Evolutionary conservation across 2,113 vertebrate species (phyloP), one percentile per base, ranked within the genome.

Genomic region (Thymallus thymallus): DNA sequence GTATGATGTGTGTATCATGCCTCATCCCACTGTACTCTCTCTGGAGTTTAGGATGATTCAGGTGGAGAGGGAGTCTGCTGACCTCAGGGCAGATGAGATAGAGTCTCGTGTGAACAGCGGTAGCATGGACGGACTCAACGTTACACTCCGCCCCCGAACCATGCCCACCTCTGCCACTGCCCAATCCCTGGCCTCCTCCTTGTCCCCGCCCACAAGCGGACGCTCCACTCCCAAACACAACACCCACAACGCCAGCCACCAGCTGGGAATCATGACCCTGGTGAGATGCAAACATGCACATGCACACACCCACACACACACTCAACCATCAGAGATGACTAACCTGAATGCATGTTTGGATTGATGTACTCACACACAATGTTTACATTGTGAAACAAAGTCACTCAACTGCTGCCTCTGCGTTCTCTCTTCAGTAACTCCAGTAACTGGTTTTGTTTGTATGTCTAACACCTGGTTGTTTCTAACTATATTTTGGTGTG

Each of bases 211-310:
- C 0, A 92, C 93, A 84, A 96, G 96, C 0, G 96, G 96, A 69
- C 95, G 95, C 85, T 95, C 97, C 74, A 96, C 95, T 0, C 95
- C 95, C 0, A 97, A 97, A 79, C 94, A 96, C 22, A 91, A 94
- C 60, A 93, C 93, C 13, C 95, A 94, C 86, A 95, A 95, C 0
- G 78, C 95, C 0, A 94, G 96, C 22, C 97, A 98, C 88, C 96
- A 98, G 87, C 94, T 99, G 62, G 96, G 97, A 88, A 95, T 97
- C 80, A 98, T 98, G 96, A 99, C 97, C 56, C 78, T 98, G 96
- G 97, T 99, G 91, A 95, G 92, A 22, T 55, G n/a, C 12, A 26
- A 4, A 69, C 68, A 51, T 22, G 16, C 35, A 23, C 4, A 10
- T 13, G 26, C 68, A 20, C 45, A 55, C 46, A 32, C 30, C 22